Evolutionary conservation across 2,888 invertebrate species (phyloP), one percentile per base, ranked within the genome.

Genomic region (Drosophila ezoana): DNA sequence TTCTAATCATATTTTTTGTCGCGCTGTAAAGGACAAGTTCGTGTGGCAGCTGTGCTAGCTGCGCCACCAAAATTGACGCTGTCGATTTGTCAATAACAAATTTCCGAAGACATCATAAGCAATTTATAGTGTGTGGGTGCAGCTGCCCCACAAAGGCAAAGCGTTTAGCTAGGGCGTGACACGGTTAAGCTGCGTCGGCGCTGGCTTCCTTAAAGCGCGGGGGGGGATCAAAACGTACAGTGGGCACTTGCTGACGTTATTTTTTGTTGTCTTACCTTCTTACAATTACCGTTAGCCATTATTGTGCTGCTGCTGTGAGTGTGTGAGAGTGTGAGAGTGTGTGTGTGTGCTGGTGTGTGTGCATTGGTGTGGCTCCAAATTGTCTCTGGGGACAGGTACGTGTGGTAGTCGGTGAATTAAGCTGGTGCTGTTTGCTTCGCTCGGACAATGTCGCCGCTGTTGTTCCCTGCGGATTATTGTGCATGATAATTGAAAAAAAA

Each of bases 401-500:
- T 70, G 75, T 66, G 49, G 45, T 23, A 32, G 51, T 52, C 45
- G 61, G 45, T 56, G 45, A 44, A 44, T 41, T 33, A 11, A 16
- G 28, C n/a, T 28, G 9, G 11, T 23, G 48, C 60, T 41, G 57
- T 33, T 40, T 33, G 56, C 33, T 14, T 44, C 43, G 18, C 33
- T 54, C 37, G 57, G 68, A 65, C 72, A 68, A 49, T 35, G 48
- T 57, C 28, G 37, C 35, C 41, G 45, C 13, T 37, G 54, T 41
- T 56, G 51, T 44, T 33, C 47, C 48, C 48, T 16, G 53, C 61
- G 71, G 64, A 68, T 76, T 73, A 79, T 75, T 69, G 72, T 61
- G 77, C 73, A 68, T 83, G 74, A 83, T 76, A 86, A 86, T 78
- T 82, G 72, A 86, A 86, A 53, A 65, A 48, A 33, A 57, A 44